phyloP scores from a whole-genome alignment of 2,113 vertebrate genomes.

The Siniperca chuatsi region DNA sequence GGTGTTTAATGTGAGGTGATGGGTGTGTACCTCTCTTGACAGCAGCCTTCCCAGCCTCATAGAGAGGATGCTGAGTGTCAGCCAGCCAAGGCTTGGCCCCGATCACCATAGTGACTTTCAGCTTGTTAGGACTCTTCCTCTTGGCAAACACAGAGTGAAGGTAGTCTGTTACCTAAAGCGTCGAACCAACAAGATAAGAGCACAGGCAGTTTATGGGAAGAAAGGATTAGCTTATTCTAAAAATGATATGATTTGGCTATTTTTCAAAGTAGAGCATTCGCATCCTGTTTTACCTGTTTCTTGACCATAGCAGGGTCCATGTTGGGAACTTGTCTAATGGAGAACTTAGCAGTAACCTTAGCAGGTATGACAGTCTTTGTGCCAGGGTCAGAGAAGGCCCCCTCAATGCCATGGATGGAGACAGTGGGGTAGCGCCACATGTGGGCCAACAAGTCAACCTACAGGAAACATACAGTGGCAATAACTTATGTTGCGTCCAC shows the following conservation, averaged over 20 bases:
- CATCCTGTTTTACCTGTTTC: constrained; percentile 85
- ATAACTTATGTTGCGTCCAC: background rate
- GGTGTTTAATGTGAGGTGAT: background rate
- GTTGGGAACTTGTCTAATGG: constrained; percentile 91
- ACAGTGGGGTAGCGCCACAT: constrained; percentile 92
- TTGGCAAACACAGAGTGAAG: constrained; percentile 88
- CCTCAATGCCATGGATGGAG: constrained; percentile 93
- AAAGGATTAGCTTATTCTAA: background rate
- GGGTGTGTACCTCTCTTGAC: constrained; percentile 85
- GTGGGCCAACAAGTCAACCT: constrained; percentile 92
- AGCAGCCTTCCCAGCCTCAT: constrained; percentile 88
- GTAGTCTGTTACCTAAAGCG: constrained; percentile 85
- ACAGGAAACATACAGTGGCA: background rate
- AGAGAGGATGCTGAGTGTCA: constrained; percentile 80
- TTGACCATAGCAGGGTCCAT: constrained; percentile 88
- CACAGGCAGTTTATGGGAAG: background rate
- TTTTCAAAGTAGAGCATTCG: background rate
- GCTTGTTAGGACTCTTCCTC: constrained; percentile 90
- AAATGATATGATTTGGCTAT: background rate
- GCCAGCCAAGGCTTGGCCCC: constrained; percentile 89
- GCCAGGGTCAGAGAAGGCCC: constrained; percentile 88
- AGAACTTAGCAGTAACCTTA: constrained; percentile 93
- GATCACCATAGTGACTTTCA: constrained; percentile 87
- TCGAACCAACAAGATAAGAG: background rate
- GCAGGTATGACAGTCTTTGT: constrained; percentile 93